Conservation (phyloP, 2,113 vertebrate species). For the Sphaerodactylus townsendi region DNA sequence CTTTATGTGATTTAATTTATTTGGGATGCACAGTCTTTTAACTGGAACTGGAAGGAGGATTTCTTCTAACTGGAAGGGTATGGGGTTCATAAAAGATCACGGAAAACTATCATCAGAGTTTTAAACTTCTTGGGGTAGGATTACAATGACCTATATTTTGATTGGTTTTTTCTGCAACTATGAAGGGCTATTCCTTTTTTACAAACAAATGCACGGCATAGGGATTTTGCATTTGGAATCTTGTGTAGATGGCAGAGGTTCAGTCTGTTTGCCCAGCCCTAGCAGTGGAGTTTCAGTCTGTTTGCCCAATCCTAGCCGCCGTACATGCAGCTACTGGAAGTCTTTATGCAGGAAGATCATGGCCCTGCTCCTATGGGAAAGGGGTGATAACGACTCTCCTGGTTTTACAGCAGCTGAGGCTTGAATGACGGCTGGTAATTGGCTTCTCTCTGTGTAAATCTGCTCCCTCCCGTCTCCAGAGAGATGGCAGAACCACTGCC, state of each 20-base stretch:
- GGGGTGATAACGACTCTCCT: constrained; percentile 42
- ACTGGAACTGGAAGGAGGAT: not conserved
- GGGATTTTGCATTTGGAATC: not conserved
- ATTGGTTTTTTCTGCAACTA: not conserved
- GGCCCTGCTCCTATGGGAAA: not conserved
- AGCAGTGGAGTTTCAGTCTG: not conserved
- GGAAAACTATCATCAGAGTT: too few relatives aligned
- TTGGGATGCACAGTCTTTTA: too few relatives aligned
- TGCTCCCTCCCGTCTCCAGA: not conserved
- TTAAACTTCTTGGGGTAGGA: not conserved
- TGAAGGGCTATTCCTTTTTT: not conserved
- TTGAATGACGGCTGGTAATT: constrained; percentile 48
- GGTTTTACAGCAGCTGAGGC: constrained; percentile 35
- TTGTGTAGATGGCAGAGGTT: not conserved
- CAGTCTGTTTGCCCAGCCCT: not conserved
- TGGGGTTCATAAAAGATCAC: too few relatives aligned
- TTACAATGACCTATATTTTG: not conserved
- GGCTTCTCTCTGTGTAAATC: constrained; percentile 52
- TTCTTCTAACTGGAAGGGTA: too few relatives aligned
- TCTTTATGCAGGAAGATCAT: constrained; percentile 11
- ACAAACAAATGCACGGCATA: not conserved
- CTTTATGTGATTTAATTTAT: not conserved
- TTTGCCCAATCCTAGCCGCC: not conserved
- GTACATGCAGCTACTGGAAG: constrained; percentile 1
- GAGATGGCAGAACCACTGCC: constrained; percentile 38